A percentile compares a stretch with the other conserved stretches of the same genome.
These are phyloP conservation scores for Zaprionus kolodkinae DNA, from an alignment of 1,140 invertebrate species.

Conservation along the genomic window DNA sequence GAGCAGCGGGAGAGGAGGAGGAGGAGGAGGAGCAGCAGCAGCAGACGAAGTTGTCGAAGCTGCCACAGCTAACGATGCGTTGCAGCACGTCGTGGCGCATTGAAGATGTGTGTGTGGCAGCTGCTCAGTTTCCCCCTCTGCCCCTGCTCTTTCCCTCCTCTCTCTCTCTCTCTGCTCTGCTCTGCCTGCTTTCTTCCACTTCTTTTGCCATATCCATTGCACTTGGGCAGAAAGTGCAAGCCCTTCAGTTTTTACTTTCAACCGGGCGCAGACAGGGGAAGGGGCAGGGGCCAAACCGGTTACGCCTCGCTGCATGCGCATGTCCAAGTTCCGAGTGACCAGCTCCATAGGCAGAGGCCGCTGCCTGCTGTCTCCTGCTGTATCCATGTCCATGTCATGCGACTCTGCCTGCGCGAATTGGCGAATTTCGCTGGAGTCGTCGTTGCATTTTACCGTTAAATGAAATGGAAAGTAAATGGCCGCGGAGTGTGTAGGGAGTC, in stretches of 20 bases:
- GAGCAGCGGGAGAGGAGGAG: slow-evolving; percentile 6
- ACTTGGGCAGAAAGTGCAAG: slow-evolving; percentile 80
- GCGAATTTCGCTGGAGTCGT: slow-evolving; percentile 60
- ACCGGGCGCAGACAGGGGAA: slow-evolving; percentile 23
- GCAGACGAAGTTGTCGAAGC: slow-evolving; percentile 6
- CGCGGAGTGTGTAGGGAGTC: slow-evolving; percentile 6
- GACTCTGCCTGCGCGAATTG: slow-evolving; percentile 22
- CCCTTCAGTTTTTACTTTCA: slow-evolving; percentile 84
- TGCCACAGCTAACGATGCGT: slow-evolving; percentile 73
- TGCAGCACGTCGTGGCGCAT: slow-evolving; percentile 46
- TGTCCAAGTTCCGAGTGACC: slow-evolving; percentile 44
- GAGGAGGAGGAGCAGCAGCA: not conserved
- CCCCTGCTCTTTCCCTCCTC: slow-evolving; percentile 21
- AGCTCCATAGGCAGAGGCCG: not conserved
- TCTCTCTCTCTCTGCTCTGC: slow-evolving; percentile 37
- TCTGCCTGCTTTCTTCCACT: slow-evolving; percentile 36
- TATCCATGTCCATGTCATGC: slow-evolving; percentile 37
- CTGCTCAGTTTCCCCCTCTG: slow-evolving; percentile 3
- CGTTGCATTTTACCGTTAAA: slow-evolving; percentile 69
- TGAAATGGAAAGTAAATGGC: slow-evolving; percentile 76
- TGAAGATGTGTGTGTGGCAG: slow-evolving; percentile 61
- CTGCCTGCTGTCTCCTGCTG: slow-evolving; percentile 12
- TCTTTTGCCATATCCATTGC: slow-evolving; percentile 23
- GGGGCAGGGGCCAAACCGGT: slow-evolving; percentile 49
- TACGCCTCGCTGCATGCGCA: slow-evolving; percentile 54